phyloP scores from a whole-genome alignment of 2,113 vertebrate species.

The Rhombomys opimus region DNA sequence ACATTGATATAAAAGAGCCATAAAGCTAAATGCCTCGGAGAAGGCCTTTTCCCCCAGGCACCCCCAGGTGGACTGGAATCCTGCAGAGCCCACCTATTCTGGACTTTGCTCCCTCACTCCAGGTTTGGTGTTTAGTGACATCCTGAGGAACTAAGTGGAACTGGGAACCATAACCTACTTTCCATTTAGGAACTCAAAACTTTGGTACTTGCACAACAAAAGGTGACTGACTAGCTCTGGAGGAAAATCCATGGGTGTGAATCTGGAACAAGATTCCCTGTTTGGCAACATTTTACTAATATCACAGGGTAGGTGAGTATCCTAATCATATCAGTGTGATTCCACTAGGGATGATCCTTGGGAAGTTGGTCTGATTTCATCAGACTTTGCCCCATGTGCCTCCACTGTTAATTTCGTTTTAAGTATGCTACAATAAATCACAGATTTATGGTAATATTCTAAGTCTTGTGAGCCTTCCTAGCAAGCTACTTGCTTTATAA shows the following conservation, averaged over 20 bases:
- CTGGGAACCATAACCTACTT: neutral
- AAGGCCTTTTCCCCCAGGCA: too few relatives aligned
- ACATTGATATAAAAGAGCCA: too few relatives aligned
- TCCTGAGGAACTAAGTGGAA: too few relatives aligned
- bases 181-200: conserved; percentile 5
- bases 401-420: conserved; percentile 13
- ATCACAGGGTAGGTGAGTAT: neutral
- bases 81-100: too few relatives aligned
- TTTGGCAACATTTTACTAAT: neutral
- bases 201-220: neutral
- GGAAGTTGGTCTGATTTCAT: neutral
- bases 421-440: neutral
- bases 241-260: neutral
- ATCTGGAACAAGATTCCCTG: neutral
- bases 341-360: neutral
- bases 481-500: neutral
- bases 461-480: neutral
- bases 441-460: neutral
- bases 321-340: neutral
- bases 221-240: neutral
- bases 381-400: neutral
- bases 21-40: too few relatives aligned
- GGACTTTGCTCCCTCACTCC: too few relatives aligned
- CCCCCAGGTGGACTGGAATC: too few relatives aligned
- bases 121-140: too few relatives aligned